Evolutionary conservation across 2,113 vertebrate species (phyloP), one percentile per base, ranked within the genome.

Genomic region (Pelecanoides urinatrix): DNA sequence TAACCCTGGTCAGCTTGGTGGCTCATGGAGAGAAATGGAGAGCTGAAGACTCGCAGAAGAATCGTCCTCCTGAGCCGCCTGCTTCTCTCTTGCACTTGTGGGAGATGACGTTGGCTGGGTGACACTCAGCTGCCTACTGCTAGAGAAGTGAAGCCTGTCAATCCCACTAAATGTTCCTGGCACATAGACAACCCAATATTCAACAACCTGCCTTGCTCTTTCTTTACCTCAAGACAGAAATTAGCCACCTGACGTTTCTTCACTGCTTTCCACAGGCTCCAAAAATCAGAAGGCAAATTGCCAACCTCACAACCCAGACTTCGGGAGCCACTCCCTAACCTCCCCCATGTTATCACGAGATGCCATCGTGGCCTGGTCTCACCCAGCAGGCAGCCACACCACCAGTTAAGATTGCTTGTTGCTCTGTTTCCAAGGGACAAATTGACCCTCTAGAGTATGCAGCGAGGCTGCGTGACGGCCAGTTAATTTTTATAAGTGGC

Each of bases 41-140:
- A 25, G 25, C 59, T 58, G 3, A 3, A 49, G 26, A 32, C 11
- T 13, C 0, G 0, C 11, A 30, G 25, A 65, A 22, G 42, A 59
- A 55, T 3, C 0, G 0, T 22, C 13, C 32, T 70, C n/a, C 53
- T 8, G 29, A n/a, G 12, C 16, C 1, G 1, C 36, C 53, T 29
- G 30, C 20, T 74, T 11, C 56, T 50, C 61, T 32, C 47, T 16
- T 27, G 50, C 11, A 16, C 66, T 21, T 16, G 23, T 0, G 7
- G 53, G 30, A 53, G 45, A 13, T 53, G 34, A 45, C 13, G 5
- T 1, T 29, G 50, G 34, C 50, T 34, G 23, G 38, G 55, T 34
- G 56, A 56, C 50, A 32, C 15, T 18, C 10, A 13, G 25, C 45
- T 86, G 59, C 47, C 68, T 50, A 7, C 36, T 61, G 4, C 42